Conservation (phyloP, 2,113 vertebrate genomes). For the Vombatus ursinus region DNA sequence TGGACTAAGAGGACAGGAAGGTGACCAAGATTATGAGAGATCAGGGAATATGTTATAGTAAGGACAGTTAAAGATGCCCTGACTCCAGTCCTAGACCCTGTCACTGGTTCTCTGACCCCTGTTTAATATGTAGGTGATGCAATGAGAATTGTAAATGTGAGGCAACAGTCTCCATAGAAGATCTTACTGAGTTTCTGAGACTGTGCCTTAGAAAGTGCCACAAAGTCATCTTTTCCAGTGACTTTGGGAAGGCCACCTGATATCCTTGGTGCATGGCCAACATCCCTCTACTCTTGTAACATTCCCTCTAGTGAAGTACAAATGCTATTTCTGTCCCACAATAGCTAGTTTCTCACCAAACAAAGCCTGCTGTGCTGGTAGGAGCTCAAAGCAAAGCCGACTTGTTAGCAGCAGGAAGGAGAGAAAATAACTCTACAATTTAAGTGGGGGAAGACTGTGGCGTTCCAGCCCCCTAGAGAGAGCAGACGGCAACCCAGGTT, state of each 20-base stretch:
- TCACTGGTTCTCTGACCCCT: neutral
- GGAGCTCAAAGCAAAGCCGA: neutral
- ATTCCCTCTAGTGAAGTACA: constrained; percentile 12
- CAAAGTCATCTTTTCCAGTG: neutral
- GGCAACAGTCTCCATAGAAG: neutral
- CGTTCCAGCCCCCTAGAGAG: neutral
- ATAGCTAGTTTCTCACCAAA: neutral
- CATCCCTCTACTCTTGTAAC: neutral
- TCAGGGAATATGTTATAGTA: no score
- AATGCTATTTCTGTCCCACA: neutral
- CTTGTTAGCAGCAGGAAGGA: neutral
- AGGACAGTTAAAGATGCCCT: neutral
- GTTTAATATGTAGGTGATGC: neutral
- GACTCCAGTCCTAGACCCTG: neutral
- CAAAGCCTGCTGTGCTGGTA: neutral
- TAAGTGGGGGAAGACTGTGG: neutral
- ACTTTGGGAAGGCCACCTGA: neutral
- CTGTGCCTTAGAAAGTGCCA: neutral
- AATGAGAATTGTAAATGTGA: rapidly evolving
- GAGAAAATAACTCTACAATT: neutral
- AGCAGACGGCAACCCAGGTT: no score
- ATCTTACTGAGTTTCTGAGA: neutral
- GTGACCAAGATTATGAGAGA: neutral
- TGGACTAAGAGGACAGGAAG: neutral
- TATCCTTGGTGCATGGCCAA: neutral